Conservation (phyloP, 2,888 invertebrate species). For the Argynnis bischoffii region DNA sequence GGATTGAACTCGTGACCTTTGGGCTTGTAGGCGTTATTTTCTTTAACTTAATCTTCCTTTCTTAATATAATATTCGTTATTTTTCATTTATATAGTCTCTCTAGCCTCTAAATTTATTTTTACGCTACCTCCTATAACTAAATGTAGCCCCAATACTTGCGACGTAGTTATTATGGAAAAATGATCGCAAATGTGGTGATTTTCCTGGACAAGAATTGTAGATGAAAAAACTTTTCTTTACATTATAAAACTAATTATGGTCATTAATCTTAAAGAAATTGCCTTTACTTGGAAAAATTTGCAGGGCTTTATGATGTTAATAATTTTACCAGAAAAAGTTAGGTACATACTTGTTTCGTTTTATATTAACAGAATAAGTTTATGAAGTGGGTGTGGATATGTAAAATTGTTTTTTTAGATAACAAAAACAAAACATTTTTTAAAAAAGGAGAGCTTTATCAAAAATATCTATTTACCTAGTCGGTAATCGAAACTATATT, state of each 20-base stretch:
- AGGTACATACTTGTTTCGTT: not conserved
- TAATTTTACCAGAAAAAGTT: slow-evolving; percentile 1
- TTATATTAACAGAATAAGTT: no score
- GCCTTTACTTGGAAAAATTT: slow-evolving; percentile 9
- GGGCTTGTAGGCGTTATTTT: no score
- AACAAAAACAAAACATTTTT: not conserved
- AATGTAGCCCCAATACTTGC: slow-evolving; percentile 13
- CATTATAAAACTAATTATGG: slow-evolving; percentile 21
- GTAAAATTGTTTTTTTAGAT: no score
- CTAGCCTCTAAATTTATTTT: not conserved
- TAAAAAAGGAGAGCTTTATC: no score
- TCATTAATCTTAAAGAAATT: slow-evolving; percentile 22
- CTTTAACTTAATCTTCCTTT: no score
- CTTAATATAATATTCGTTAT: not conserved
- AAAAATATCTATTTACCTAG: no score
- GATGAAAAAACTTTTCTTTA: slow-evolving; percentile 28
- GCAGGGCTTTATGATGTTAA: not conserved
- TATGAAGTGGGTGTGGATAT: no score
- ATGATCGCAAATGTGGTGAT: slow-evolving; percentile 41
- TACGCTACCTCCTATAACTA: slow-evolving; percentile 32
- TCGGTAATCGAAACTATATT: no score
- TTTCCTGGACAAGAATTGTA: slow-evolving; percentile 42
- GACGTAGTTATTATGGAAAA: slow-evolving; percentile 41
- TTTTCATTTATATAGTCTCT: not conserved
- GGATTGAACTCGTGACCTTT: no score